Percentiles rank a stretch among this genome's conserved stretches.
These are phyloP conservation scores for Itoplectis maculator DNA, from an alignment of 2,888 invertebrate species.

Conservation along the genomic window DNA sequence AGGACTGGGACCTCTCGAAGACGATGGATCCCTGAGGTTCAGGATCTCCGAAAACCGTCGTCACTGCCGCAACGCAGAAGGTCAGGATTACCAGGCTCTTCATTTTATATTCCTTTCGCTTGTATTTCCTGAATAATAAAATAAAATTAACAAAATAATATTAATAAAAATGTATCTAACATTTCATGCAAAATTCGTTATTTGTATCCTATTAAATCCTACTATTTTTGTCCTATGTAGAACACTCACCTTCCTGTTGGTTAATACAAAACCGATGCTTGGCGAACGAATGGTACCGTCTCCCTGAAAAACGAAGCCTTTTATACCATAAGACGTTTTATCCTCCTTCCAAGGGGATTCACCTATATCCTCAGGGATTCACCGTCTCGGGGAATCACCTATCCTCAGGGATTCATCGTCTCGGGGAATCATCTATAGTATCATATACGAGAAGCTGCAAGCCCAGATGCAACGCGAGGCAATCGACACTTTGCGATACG, in stretches of 20 bases:
- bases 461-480: no score
- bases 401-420: not conserved
- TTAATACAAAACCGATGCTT: not conserved
- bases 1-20: not conserved
- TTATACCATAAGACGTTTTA: constrained; percentile 12
- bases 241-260: constrained; percentile 1
- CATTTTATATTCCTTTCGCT: not conserved
- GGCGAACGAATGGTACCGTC: not conserved
- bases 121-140: not conserved
- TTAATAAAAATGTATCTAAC: no score
- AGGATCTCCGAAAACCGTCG: not conserved
- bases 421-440: no score
- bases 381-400: constrained; percentile 11
- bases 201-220: not conserved
- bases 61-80: constrained; percentile 9
- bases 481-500: not conserved
- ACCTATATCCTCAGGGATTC: no score
- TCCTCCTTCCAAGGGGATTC: not conserved
- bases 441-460: no score
- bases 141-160: no score
- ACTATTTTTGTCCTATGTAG: no score
- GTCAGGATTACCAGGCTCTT: not conserved
- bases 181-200: no score
- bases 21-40: constrained; percentile 36
- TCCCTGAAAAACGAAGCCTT: not conserved